These are phyloP conservation scores for Nesidiocoris tenuis DNA, from an alignment of 2,888 invertebrate genomes.

Conservation along the genomic window DNA sequence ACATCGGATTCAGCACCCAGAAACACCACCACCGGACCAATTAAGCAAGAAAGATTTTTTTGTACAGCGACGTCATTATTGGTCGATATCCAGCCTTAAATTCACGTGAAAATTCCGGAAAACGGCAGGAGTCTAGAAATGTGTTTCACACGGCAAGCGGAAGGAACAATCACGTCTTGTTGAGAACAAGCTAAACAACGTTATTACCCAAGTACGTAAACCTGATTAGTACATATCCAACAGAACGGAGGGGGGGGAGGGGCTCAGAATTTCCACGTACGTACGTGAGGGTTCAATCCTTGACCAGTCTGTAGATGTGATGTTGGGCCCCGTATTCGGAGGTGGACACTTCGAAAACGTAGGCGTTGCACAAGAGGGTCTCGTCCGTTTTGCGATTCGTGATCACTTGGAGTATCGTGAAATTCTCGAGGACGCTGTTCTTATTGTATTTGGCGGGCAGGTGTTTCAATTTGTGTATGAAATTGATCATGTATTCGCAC, in stretches of 20 bases:
- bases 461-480: conserved; percentile 98
- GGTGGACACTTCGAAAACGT: conserved; percentile 98
- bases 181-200: conserved; percentile 5
- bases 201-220: not conserved
- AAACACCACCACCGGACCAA: too few relatives aligned
- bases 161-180: not conserved
- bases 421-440: conserved; percentile 99
- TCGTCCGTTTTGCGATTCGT: conserved; percentile 97
- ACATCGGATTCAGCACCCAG: too few relatives aligned
- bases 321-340: conserved; percentile 98
- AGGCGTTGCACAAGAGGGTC: conserved; percentile 95
- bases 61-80: too few relatives aligned
- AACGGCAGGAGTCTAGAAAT: too few relatives aligned
- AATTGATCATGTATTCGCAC: conserved; percentile 99
- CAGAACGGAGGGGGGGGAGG: not conserved
- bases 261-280: not conserved
- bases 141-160: not conserved
- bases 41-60: too few relatives aligned
- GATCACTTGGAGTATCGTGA: conserved; percentile 98
- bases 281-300: conserved; percentile 65
- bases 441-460: conserved; percentile 99
- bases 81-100: too few relatives aligned
- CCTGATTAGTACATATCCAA: not conserved
- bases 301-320: conserved; percentile 96
- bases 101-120: too few relatives aligned